These are phyloP conservation scores for Synanceia verrucosa DNA, from an alignment of 2,797 vertebrate species.

Conservation along the genomic window DNA sequence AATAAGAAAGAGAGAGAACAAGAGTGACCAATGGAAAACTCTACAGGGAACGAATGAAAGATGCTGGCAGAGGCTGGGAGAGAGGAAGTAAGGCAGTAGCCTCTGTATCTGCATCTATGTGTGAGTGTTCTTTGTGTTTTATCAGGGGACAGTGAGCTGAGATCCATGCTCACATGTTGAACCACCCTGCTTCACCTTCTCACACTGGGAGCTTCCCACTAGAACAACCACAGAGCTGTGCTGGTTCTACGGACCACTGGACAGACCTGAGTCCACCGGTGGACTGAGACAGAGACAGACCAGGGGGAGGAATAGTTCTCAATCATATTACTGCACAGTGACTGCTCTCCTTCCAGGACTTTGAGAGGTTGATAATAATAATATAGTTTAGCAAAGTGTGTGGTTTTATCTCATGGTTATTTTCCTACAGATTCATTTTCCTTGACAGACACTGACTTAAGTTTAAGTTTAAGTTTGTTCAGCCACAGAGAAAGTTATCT, in stretches of 20 bases:
- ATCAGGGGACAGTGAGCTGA: constrained; percentile 14
- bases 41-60: constrained; percentile 54
- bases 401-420: neutral
- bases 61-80: neutral
- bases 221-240: constrained; percentile 8
- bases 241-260: constrained; percentile 21
- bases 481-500: neutral
- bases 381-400: neutral
- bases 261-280: constrained; percentile 19
- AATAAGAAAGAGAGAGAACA: neutral
- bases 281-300: neutral
- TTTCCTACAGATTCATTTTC: neutral
- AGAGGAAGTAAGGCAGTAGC: constrained; percentile 12
- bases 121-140: constrained; percentile 4
- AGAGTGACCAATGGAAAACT: constrained; percentile 29
- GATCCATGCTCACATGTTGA: constrained; percentile 12
- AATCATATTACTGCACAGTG: constrained; percentile 15
- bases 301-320: neutral
- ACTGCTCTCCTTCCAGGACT: neutral
- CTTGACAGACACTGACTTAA: too few relatives aligned
- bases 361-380: neutral
- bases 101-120: neutral
- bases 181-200: constrained; percentile 6
- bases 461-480: neutral
- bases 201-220: constrained; percentile 12